phyloP scores from a whole-genome alignment of 2,113 vertebrate species.

The Rutilus rutilus region DNA sequence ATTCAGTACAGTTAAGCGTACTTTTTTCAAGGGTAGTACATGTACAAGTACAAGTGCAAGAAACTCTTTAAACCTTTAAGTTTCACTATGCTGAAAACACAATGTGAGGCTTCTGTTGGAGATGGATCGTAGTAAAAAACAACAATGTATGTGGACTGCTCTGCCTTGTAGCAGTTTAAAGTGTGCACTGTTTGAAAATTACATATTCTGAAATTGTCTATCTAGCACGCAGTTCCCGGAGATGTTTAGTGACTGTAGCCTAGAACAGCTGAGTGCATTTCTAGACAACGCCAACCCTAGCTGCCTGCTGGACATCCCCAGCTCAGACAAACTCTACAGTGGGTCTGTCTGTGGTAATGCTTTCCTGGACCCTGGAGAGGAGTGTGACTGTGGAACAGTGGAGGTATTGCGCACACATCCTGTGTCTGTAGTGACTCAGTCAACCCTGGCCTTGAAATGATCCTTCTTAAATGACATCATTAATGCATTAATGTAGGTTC shows the following conservation, averaged over 20 bases:
- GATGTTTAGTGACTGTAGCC: constrained; percentile 86
- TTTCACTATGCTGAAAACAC: not conserved
- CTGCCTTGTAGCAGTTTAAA: not conserved
- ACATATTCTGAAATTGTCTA: not conserved
- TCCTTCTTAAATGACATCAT: not conserved
- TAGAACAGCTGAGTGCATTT: constrained; percentile 78
- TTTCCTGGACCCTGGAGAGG: constrained; percentile 86
- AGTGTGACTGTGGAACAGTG: constrained; percentile 86
- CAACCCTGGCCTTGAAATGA: not conserved
- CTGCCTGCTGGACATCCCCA: constrained; percentile 79
- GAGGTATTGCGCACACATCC: constrained; percentile 71
- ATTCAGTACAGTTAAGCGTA: not conserved
- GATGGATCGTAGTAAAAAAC: not conserved
- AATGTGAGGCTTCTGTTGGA: not conserved
- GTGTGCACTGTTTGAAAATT: not conserved
- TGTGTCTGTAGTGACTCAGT: not conserved
- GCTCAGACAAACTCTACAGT: constrained; percentile 63
- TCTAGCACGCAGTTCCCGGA: constrained; percentile 71
- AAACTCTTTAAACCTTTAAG: not conserved
- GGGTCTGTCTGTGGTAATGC: constrained; percentile 82
- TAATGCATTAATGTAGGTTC: constrained; percentile 17
- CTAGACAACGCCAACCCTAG: constrained; percentile 70
- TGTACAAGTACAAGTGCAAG: not conserved
- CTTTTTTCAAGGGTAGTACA: not conserved
- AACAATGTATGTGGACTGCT: not conserved